phyloP scores from a whole-genome alignment of 1,140 invertebrate species.

The Dendroctonus valens region DNA sequence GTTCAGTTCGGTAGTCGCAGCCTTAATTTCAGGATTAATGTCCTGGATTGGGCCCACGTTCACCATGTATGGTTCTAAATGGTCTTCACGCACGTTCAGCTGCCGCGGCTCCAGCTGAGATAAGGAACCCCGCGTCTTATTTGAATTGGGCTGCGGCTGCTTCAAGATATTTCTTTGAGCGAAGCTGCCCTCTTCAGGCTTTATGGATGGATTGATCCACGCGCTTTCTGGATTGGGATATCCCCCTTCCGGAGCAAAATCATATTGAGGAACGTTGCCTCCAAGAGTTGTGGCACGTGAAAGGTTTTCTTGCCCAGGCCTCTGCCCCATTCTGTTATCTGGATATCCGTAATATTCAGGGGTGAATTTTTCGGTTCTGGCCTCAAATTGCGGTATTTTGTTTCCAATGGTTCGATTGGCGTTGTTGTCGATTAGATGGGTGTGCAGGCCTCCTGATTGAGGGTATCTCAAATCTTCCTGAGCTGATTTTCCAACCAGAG shows the following conservation, averaged over 20 bases:
- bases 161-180: no score
- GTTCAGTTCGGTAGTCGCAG: conserved; percentile 34
- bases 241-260: background rate
- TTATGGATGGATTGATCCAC: no score
- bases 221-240: no score
- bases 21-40: conserved; percentile 39
- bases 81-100: conserved; percentile 33
- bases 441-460: background rate
- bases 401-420: background rate
- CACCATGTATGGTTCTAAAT: conserved; percentile 36
- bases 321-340: background rate
- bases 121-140: background rate
- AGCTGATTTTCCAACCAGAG: background rate
- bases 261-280: background rate
- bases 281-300: background rate
- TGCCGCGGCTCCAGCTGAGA: conserved; percentile 17
- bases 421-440: background rate
- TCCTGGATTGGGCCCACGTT: conserved; percentile 42
- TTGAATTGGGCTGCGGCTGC: no score
- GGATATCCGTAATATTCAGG: background rate
- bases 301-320: background rate
- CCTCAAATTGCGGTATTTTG: background rate
- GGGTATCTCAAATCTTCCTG: conserved; percentile 2
- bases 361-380: conserved; percentile 6
- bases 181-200: no score